A percentile compares a stretch with the other conserved stretches of the same genome.
These are phyloP conservation scores for Blennius ocellaris DNA, from an alignment of 2,113 vertebrate genomes.

Conservation along the genomic window DNA sequence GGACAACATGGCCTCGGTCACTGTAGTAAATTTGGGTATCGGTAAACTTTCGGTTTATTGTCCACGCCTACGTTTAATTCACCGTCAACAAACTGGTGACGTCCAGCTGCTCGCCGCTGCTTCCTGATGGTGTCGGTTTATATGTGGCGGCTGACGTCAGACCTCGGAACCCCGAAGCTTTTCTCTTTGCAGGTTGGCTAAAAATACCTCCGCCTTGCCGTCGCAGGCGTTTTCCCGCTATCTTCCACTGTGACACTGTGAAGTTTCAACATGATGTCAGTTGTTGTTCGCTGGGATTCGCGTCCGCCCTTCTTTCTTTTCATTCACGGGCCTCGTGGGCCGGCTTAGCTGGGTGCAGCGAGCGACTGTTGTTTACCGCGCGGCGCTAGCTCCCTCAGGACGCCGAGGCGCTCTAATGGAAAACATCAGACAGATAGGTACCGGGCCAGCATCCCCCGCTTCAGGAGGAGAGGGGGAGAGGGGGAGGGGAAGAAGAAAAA, in stretches of 20 bases:
- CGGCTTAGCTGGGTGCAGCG: conserved; percentile 53
- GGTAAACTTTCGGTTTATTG: too few species aligned
- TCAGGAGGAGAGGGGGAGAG: too few species aligned
- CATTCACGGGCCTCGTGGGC: conserved; percentile 57
- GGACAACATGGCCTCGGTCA: too few species aligned
- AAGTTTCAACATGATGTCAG: conserved; percentile 58
- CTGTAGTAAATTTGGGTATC: too few species aligned
- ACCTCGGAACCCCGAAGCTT: conserved; percentile 45
- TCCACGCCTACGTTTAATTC: too few species aligned
- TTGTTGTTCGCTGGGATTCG: conserved; percentile 64
- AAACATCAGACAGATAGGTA: conserved; percentile 70
- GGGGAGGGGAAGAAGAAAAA: too few species aligned
- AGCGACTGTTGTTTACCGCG: conserved; percentile 77
- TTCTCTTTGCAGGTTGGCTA: conserved; percentile 59
- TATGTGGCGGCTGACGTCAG: conserved; percentile 47
- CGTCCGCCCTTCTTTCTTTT: conserved; percentile 55
- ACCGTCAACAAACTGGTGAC: conserved; percentile 52
- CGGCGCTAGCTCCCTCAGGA: conserved; percentile 67
- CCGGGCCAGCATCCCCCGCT: conserved; percentile 37
- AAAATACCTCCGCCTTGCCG: too few species aligned
- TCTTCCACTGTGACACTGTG: conserved; percentile 36
- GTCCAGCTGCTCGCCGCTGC: conserved; percentile 26
- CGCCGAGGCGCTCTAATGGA: conserved; percentile 57
- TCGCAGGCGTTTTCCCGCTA: too few species aligned
- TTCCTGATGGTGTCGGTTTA: conserved; percentile 38